Evolutionary conservation across 2,113 vertebrate genomes (phyloP).

Genomic region (Hippocampus abdominalis): DNA sequence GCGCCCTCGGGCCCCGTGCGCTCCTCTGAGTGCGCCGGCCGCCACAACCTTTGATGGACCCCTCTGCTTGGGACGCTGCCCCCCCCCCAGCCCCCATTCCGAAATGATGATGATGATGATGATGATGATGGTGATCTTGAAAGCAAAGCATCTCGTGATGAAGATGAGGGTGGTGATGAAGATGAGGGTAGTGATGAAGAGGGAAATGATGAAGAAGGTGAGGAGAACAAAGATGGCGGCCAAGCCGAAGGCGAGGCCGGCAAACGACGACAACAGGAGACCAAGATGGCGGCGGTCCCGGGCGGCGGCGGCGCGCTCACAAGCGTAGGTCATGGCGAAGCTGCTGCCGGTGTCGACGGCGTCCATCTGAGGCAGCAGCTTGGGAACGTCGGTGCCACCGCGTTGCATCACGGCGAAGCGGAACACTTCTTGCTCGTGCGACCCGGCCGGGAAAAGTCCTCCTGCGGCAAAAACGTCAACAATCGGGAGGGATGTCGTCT

Average conservation of each 20-base stretch:
- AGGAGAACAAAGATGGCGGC: not conserved
- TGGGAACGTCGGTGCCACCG: slow-evolving; percentile 85
- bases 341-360: slow-evolving; percentile 97
- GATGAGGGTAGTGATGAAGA: not conserved
- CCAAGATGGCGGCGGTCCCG: not conserved
- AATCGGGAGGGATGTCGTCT: too few relatives aligned
- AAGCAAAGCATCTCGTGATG: too few relatives aligned
- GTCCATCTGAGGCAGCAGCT: slow-evolving; percentile 95
- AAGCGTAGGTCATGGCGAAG: slow-evolving; percentile 98
- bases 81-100: not conserved
- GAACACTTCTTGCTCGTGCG: slow-evolving; percentile 96
- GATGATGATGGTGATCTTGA: too few relatives aligned
- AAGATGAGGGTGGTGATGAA: not conserved
- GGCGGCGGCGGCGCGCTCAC: slow-evolving; percentile 74
- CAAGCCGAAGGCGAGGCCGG: not conserved
- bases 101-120: too few relatives aligned
- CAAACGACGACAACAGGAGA: not conserved
- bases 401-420: slow-evolving; percentile 90
- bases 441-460: slow-evolving; percentile 92
- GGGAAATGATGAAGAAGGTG: not conserved
- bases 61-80: not conserved
- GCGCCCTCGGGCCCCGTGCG: not conserved
- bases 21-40: not conserved
- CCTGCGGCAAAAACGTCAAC: slow-evolving; percentile 57
- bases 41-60: not conserved